Percentiles rank a stretch among this genome's conserved stretches.
Evolutionary conservation across 2,113 vertebrate species (phyloP).

Genomic region (Callipepla californica): DNA sequence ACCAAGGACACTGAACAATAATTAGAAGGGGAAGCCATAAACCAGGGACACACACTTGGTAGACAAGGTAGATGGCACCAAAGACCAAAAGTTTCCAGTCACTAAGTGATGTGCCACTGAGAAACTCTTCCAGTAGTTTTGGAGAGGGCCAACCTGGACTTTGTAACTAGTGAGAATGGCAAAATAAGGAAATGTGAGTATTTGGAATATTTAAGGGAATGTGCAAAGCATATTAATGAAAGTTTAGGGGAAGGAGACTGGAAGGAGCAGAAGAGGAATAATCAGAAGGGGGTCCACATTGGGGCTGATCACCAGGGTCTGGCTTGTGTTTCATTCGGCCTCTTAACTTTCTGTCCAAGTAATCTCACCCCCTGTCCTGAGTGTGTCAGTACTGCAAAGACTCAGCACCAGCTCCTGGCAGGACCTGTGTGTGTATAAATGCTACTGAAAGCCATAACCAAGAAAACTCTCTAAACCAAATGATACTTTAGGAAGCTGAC

Average conservation of each 20-base stretch:
- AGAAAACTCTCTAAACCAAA: no score
- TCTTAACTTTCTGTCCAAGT: neutral
- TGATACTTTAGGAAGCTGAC: no score
- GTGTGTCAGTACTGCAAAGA: neutral
- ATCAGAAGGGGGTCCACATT: neutral
- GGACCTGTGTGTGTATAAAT: neutral
- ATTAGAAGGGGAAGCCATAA: neutral
- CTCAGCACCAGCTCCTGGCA: neutral
- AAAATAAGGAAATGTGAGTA: neutral
- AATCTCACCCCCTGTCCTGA: neutral
- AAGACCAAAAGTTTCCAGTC: neutral
- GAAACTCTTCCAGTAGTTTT: neutral
- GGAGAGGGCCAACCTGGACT: neutral
- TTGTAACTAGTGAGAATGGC: neutral
- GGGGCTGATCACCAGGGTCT: neutral
- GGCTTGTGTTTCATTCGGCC: neutral
- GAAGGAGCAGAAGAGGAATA: neutral
- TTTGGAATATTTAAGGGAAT: neutral
- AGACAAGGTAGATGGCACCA: neutral
- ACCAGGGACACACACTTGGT: neutral
- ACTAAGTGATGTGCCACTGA: neutral
- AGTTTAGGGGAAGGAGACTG: neutral
- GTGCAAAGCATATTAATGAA: neutral
- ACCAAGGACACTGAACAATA: neutral
- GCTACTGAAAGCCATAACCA: no score